Conservation (phyloP, 2,888 invertebrate species). For the Brenthis ino region DNA sequence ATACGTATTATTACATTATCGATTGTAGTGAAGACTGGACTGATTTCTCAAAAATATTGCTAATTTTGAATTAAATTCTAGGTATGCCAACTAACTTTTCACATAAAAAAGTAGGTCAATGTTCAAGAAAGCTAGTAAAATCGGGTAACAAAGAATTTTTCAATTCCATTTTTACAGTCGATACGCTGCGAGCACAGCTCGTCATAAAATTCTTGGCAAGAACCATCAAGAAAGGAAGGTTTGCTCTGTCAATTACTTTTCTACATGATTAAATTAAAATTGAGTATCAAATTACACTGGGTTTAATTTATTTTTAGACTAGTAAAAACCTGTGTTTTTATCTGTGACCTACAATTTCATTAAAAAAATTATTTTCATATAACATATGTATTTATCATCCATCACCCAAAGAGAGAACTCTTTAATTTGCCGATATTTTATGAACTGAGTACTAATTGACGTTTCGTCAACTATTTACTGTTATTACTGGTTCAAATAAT, state of each 20-base stretch:
- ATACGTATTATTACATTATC: too few relatives aligned
- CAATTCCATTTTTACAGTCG: slow-evolving; percentile 37
- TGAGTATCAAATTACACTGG: slow-evolving; percentile 5
- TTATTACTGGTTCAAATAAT: too few relatives aligned
- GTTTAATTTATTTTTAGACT: neutral
- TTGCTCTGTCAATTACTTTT: slow-evolving; percentile 26
- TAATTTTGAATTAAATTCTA: slow-evolving; percentile 15
- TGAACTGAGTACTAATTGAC: too few relatives aligned
- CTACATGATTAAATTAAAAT: slow-evolving; percentile 23
- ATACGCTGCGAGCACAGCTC: slow-evolving; percentile 24
- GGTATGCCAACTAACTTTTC: slow-evolving; percentile 23
- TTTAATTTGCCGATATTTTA: too few relatives aligned
- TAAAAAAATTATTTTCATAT: too few relatives aligned
- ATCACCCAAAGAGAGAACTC: too few relatives aligned
- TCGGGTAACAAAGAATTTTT: slow-evolving; percentile 32
- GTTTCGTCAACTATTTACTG: too few relatives aligned
- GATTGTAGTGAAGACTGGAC: neutral
- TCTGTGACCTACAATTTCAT: too few relatives aligned
- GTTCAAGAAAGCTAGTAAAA: slow-evolving; percentile 30
- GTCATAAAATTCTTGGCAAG: slow-evolving; percentile 37
- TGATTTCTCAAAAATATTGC: neutral
- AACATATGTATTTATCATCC: too few relatives aligned
- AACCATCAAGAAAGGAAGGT: slow-evolving; percentile 18
- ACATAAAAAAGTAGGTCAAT: slow-evolving; percentile 30
- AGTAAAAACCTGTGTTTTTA: neutral